These are phyloP conservation scores for Rachycentron canadum DNA, from an alignment of 2,797 vertebrate species.

Conservation along the genomic window DNA sequence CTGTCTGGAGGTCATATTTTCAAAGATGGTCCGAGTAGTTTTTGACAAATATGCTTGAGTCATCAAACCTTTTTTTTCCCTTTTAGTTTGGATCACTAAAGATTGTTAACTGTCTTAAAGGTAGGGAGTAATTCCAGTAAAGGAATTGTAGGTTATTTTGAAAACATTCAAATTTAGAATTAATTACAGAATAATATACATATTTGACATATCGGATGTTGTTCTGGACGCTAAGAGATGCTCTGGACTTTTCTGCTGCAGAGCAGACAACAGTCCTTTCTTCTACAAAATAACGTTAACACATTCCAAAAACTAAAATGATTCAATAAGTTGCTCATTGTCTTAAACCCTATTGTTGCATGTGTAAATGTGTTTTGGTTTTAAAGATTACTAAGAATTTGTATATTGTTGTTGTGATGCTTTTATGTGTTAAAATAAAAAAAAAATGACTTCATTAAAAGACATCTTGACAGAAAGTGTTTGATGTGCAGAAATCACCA, in stretches of 20 bases:
- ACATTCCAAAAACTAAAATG: slow-evolving; percentile 83
- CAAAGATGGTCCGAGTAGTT: slow-evolving; percentile 56
- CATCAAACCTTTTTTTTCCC: slow-evolving; percentile 31
- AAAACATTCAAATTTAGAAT: slow-evolving; percentile 73
- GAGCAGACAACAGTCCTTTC: slow-evolving; percentile 33
- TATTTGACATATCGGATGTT: slow-evolving; percentile 76
- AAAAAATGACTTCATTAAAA: slow-evolving; percentile 84
- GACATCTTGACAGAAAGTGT: slow-evolving; percentile 56
- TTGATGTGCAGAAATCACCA: slow-evolving; percentile 62
- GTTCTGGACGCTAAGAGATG: slow-evolving; percentile 64
- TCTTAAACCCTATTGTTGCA: slow-evolving; percentile 94
- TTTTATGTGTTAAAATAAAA: slow-evolving; percentile 93
- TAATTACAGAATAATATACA: slow-evolving; percentile 67
- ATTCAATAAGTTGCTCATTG: slow-evolving; percentile 88
- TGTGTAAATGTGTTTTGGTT: slow-evolving; percentile 94
- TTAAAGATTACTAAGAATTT: slow-evolving; percentile 91
- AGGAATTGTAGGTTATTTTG: slow-evolving; percentile 75
- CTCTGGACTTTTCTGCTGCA: slow-evolving; percentile 54
- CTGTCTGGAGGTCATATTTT: slow-evolving; percentile 62
- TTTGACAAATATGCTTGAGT: slow-evolving; percentile 52
- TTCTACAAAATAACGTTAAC: slow-evolving; percentile 70
- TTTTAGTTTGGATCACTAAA: slow-evolving; percentile 55
- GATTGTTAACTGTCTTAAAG: slow-evolving; percentile 75
- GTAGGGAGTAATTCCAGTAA: slow-evolving; percentile 75
- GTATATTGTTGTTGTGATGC: slow-evolving; percentile 95